Conservation (phyloP, 2,797 vertebrate species). For the Bradypodion pumilum region DNA sequence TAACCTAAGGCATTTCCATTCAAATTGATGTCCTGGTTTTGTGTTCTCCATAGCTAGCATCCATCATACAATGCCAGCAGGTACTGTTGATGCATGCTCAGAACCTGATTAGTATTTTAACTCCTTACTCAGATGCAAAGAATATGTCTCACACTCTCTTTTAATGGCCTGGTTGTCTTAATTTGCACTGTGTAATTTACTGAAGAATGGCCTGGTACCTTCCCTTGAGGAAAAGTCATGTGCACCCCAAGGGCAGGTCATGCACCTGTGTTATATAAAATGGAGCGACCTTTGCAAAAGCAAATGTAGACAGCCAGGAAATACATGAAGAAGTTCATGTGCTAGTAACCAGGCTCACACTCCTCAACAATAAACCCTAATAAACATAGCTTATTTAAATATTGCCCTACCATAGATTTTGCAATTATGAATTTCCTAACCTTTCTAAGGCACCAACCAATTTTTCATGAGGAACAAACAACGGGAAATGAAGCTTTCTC, state of each 20-base stretch:
- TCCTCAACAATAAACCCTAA: background rate
- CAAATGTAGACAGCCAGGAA: background rate
- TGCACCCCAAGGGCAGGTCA: background rate
- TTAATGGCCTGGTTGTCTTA: background rate
- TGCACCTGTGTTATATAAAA: slow-evolving; percentile 5
- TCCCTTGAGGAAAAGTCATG: background rate
- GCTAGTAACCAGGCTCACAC: background rate
- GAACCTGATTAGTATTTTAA: slow-evolving; percentile 4
- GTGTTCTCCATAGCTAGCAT: background rate
- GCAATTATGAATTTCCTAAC: background rate
- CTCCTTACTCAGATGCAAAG: background rate
- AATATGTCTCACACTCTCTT: background rate
- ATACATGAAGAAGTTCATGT: background rate
- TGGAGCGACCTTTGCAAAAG: background rate
- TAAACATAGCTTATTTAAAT: background rate
- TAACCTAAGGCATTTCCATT: background rate
- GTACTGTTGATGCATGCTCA: background rate
- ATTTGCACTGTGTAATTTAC: slow-evolving; percentile 9
- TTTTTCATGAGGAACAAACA: background rate
- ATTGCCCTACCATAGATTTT: background rate
- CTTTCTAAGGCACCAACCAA: background rate
- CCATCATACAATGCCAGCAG: background rate
- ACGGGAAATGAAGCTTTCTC: too few species aligned
- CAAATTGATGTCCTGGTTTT: background rate
- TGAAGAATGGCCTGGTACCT: background rate